Evolutionary conservation across 2,888 invertebrate genomes (phyloP), one percentile per base, ranked within the genome.

Genomic region (Chironomus riparius): DNA sequence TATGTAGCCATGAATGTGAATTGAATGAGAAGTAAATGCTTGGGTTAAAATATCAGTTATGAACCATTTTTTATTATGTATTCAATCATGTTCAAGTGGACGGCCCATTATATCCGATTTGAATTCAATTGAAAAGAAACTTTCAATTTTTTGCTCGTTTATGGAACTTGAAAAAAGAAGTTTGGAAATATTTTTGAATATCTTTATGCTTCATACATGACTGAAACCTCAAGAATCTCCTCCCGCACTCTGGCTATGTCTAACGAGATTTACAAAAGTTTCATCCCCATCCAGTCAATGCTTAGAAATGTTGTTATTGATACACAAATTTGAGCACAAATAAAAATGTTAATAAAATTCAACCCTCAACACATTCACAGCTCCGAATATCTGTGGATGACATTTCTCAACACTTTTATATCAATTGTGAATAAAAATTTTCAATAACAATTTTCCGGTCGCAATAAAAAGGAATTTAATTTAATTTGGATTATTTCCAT

Each of bases 331-430:
- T 24, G 38, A 48, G 24, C 21, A 38, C 56, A 24, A 71, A 62
- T 73, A 28, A 73, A 73, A 73, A 73, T 62, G 73, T 73, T 62
- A 73, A 73, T 73, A 73, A 73, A 73, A 68, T 22, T 73, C 15
- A 28, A 47, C 62, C 62, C 62, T 73, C 47, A 15, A 22, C 22
- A 24, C 24, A 18, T 65, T 21, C 65, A 24, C 21, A 13, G 21
- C 21, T 12, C 15, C 10, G 38, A 70, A 21, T 62, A 65, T 73
- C 73, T 73, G 73, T 21, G 47, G 28, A 18, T 73, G 73, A 73
- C 73, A 73, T 56, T n/a, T 62, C 18, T 47, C 62, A 73, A 73
- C 73, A 62, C 73, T 73, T 61, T 73, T 56, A 18, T 22, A 68
- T 15, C 56, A 62, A 38, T 73, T 73, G 62, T 73, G 50, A 28